These are phyloP conservation scores for Halesus radiatus DNA, from an alignment of 1,140 invertebrate species.

Conservation along the genomic window DNA sequence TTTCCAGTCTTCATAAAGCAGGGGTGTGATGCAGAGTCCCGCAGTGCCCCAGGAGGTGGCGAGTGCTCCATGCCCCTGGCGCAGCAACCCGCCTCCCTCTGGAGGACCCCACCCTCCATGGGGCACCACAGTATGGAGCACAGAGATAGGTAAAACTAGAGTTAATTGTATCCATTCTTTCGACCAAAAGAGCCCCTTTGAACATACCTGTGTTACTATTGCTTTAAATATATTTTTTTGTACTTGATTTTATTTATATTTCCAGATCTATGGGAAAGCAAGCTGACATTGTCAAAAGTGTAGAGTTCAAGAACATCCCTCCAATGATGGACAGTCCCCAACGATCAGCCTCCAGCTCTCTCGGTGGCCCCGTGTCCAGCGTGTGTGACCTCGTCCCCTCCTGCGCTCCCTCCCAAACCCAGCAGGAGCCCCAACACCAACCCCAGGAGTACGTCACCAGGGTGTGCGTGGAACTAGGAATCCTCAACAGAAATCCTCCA, in stretches of 20 bases:
- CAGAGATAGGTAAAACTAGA: slow-evolving; percentile 44
- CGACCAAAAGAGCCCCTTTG: too few species aligned
- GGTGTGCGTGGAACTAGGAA: slow-evolving; percentile 64
- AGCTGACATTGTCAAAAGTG: slow-evolving; percentile 68
- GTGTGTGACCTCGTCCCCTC: slow-evolving; percentile 67
- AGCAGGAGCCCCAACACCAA: slow-evolving; percentile 52
- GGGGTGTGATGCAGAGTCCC: slow-evolving; percentile 65
- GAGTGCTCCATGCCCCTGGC: slow-evolving; percentile 62
- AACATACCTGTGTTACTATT: too few species aligned
- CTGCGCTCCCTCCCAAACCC: slow-evolving; percentile 45
- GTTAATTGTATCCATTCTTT: too few species aligned
- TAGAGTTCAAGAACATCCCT: slow-evolving; percentile 64
- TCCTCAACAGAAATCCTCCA: slow-evolving; percentile 59
- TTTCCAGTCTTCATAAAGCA: slow-evolving; percentile 68
- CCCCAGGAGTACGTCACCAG: slow-evolving; percentile 63
- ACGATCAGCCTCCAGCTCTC: slow-evolving; percentile 58
- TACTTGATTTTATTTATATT: slow-evolving; percentile 3
- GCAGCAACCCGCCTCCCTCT: slow-evolving; percentile 46
- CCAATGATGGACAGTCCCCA: slow-evolving; percentile 59
- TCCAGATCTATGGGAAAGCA: slow-evolving; percentile 61
- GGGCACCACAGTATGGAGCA: slow-evolving; percentile 46
- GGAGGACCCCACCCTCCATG: slow-evolving; percentile 60
- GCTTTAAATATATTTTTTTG: too few species aligned
- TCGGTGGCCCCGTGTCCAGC: slow-evolving; percentile 59
- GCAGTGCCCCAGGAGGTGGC: slow-evolving; percentile 61